A percentile compares a stretch with the other conserved stretches of the same genome.
phyloP scores from a whole-genome alignment of 2,113 vertebrate genomes.

The Mystacornis crossleyi region DNA sequence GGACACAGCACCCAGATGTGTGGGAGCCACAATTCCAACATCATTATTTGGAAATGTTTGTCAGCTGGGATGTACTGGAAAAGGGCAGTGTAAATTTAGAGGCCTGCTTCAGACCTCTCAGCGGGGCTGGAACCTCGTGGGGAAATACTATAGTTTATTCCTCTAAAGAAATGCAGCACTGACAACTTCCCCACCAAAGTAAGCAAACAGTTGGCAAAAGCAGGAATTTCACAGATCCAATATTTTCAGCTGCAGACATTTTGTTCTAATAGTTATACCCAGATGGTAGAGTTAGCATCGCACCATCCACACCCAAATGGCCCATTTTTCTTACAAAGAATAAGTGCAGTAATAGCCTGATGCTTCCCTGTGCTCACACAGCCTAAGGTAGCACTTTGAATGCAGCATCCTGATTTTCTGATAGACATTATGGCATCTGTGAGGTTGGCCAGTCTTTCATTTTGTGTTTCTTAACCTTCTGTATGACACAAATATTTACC shows the following conservation, averaged over 20 bases:
- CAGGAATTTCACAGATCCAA: not conserved
- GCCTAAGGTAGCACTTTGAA: not conserved
- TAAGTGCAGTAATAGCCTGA: not conserved
- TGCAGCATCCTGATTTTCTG: not conserved
- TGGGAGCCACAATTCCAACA: not conserved
- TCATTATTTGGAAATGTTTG: not conserved
- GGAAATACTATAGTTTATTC: not conserved
- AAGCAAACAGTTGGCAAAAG: not conserved
- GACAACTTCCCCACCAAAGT: not conserved
- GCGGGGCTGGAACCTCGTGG: not conserved
- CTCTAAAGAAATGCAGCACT: not conserved
- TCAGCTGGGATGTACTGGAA: not conserved
- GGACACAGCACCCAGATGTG: rapidly evolving
- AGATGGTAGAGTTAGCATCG: not conserved
- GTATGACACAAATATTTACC: not conserved
- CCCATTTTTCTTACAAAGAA: not conserved
- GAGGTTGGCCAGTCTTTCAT: not conserved
- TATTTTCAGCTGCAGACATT: not conserved
- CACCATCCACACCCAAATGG: not conserved
- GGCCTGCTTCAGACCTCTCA: not conserved
- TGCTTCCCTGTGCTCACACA: not conserved
- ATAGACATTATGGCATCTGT: too few relatives aligned
- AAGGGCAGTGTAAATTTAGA: not conserved
- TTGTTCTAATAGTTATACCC: not conserved
- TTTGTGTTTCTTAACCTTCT: not conserved